Evolutionary conservation across 2,888 invertebrate species (phyloP).

Genomic region (Melanargia galathea): DNA sequence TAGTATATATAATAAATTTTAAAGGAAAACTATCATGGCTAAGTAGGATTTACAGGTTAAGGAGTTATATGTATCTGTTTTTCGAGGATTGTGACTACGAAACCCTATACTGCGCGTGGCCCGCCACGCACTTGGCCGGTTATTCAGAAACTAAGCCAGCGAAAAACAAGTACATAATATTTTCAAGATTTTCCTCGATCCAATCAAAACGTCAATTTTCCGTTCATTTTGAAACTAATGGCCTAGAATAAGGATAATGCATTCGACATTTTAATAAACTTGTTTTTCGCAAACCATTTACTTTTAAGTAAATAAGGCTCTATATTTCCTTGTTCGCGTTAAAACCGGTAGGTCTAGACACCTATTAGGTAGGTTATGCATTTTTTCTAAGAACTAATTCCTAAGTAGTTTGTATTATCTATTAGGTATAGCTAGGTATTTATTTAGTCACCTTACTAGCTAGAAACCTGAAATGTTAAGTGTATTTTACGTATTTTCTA

Average conservation of each 20-base stretch:
- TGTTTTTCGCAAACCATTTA: conserved; percentile 31
- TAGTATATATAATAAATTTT: no score
- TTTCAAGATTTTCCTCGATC: conserved; percentile 1
- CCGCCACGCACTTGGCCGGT: no score
- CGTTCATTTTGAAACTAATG: conserved; percentile 30
- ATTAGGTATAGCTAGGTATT: background rate
- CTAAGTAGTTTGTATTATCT: conserved; percentile 1
- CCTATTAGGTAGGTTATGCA: background rate
- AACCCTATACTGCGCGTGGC: no score
- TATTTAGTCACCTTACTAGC: conserved; percentile 13
- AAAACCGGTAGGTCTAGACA: background rate
- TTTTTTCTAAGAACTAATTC: conserved; percentile 17
- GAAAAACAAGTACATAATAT: no score
- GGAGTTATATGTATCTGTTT: no score
- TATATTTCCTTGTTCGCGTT: conserved; percentile 25
- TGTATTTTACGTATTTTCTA: background rate
- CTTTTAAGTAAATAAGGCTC: conserved; percentile 14
- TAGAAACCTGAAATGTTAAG: background rate
- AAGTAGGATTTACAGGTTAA: no score
- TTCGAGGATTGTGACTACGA: no score
- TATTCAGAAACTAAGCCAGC: no score
- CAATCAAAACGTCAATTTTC: conserved; percentile 21
- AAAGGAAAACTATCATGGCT: no score
- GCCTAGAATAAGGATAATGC: conserved; percentile 28
- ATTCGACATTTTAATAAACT: conserved; percentile 17